Base-by-base conservation (phyloP, 2,888 invertebrate species). In the Pemphredon lugubris region DNA sequence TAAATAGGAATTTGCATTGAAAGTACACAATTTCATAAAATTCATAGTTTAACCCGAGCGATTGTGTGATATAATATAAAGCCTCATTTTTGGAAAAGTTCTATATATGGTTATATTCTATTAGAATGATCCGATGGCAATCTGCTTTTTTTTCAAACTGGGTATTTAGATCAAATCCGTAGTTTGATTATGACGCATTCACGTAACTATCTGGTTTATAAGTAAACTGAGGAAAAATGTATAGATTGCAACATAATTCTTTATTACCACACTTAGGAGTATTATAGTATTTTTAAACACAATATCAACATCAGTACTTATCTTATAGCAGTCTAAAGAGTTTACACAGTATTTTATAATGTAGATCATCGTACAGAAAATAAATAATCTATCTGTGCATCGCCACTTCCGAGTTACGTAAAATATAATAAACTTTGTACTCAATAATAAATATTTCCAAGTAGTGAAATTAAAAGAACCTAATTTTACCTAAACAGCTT, bases 221-320 rank as follows among this genome's bases (percentile, higher is more conserved):
- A 7, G 26, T 26, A 50, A n/a, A 59, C 14, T 7, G 50, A 45
- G 3, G 4, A 32, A 23, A 47, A 16, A 16, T 44, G 21, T n/a
- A 11, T 21, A 26, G 9, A 20, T 45, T 53, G 18, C 18, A 14
- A 32, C 2, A 42, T 51, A 47, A 18, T n/a, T 11, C 18, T 75
- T 79, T 67, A 65, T 80, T 78, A 73, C 63, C 34, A 65, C 65
- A 68, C 23, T 57, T 45, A 63, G 54, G 50, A 59, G 44, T 65
- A 48, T 60, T 73, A 80, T 69, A 77, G 67, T 66, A 51, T 51
- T 45, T 53, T 26, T 70, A 61, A 63, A 65, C n/a, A 37, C 39
- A 65, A 50, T 51, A 5, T 53, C 42, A 50, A 42, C 53, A 57
- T 53, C 9, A 40, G 65, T 32, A 40, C 16, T 51, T 39, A 51